Percentiles rank a stretch among this genome's conserved stretches.
Evolutionary conservation across 2,113 vertebrate genomes (phyloP).

Genomic region (Taurulus bubalis): DNA sequence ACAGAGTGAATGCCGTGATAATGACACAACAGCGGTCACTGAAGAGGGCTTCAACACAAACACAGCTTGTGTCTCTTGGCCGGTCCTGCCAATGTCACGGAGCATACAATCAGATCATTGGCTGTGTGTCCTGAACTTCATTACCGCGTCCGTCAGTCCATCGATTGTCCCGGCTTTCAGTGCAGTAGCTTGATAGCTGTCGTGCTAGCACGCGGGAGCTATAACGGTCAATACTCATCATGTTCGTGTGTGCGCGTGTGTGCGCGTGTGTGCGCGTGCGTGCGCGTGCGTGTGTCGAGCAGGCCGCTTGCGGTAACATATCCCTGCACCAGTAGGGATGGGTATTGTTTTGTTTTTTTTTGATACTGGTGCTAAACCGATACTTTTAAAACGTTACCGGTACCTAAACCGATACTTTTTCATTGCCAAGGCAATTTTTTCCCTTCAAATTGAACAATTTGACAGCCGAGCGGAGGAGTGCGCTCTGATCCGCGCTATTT

Average conservation of each 20-base stretch:
- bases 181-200: slow-evolving; percentile 7
- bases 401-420: no score
- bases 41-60: background rate
- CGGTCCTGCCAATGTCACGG: background rate
- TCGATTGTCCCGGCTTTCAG: slow-evolving; percentile 24
- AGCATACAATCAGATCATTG: background rate
- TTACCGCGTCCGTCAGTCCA: slow-evolving; percentile 18
- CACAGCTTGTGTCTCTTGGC: background rate
- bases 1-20: no score
- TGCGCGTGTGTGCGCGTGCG: background rate
- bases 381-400: no score
- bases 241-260: background rate
- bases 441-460: no score
- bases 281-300: background rate
- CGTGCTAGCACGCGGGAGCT: background rate
- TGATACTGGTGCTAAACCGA: no score
- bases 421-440: no score
- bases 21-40: no score
- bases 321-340: slow-evolving; percentile 26
- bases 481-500: no score
- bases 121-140: background rate
- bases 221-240: slow-evolving; percentile 4
- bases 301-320: slow-evolving; percentile 25
- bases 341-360: no score
- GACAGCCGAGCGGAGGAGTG: no score